Base-by-base conservation (phyloP, 2,888 invertebrate genomes). In the Protophormia terraenovae region DNA sequence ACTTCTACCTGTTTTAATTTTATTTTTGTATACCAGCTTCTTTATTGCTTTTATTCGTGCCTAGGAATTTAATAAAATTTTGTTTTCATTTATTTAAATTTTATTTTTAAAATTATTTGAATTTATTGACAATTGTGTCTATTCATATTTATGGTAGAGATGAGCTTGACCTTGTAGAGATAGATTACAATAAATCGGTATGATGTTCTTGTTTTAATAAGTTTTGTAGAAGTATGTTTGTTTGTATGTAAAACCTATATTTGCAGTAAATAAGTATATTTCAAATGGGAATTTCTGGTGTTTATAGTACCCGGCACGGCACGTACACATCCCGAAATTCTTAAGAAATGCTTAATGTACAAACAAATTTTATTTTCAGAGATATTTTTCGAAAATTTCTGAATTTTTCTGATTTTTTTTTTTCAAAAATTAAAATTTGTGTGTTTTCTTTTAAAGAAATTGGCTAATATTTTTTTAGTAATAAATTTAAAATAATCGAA, bases 131-230 rank as follows among this genome's bases (percentile, higher is more conserved):
- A 47, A 47, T 19, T 19, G 16, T 47, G 7, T 19, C 8, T n/a
- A 41, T 41, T 4, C 2, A 45, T 50, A n/a, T 50, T 8, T 32
- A 19, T 53, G 35, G 14, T 38, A 53, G 19, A 19, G 24, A n/a
- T n/a, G 35, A 32, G 8, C 50, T 55, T 77, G 66, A 77, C 76
- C 76, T 67, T 67, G 55, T 19, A 24, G 22, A 76, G 47, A 47
- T 58, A 76, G 55, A 60, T 69, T 60, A 69, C 22, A 73, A 24
- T 47, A 22, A 67, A 47, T 67, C 58, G 29, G 5, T 27, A 8
- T 22, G 24, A 32, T 5, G 27, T 27, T 55, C n/a, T 22, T 22
- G 16, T 53, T 64, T 55, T 19, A 38, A 58, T 5, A 27, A 32
- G 6, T 8, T 12, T 41, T 41, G 5, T 3, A 45, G 27, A 38